Percentiles rank a stretch among this genome's conserved stretches.
phyloP scores from a whole-genome alignment of 2,797 vertebrate species.

The Pteropus rufus region DNA sequence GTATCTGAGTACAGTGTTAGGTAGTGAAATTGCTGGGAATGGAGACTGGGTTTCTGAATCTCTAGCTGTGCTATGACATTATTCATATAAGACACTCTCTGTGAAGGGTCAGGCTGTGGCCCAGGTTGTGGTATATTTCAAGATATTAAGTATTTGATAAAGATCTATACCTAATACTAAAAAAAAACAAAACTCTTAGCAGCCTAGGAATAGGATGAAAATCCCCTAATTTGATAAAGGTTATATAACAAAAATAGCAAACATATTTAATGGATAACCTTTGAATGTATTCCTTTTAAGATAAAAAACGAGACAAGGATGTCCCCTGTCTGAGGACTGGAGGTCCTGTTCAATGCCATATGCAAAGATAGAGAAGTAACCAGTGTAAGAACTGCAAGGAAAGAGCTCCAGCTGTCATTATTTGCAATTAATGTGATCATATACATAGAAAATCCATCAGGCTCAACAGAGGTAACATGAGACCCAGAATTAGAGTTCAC shows the following conservation, averaged over 20 bases:
- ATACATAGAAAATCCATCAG: background rate
- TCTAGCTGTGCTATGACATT: background rate
- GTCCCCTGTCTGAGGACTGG: background rate
- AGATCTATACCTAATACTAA: background rate
- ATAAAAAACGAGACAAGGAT: background rate
- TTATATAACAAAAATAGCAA: background rate
- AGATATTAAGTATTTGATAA: slow-evolving; percentile 2
- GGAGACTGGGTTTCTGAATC: background rate
- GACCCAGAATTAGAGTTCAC: background rate
- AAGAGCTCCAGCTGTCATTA: background rate
- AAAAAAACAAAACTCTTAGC: background rate
- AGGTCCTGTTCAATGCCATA: background rate
- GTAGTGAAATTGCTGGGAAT: background rate
- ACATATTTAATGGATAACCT: background rate
- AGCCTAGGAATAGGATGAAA: background rate
- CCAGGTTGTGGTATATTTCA: background rate
- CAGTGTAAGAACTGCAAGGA: background rate
- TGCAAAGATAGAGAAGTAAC: background rate
- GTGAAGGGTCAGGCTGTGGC: background rate
- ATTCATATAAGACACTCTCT: background rate
- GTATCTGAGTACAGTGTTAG: background rate
- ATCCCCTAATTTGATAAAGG: background rate
- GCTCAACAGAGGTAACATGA: background rate
- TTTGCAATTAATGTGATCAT: background rate
- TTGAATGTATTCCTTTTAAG: background rate